Evolutionary conservation across 2,113 vertebrate genomes (phyloP), one percentile per base, ranked within the genome.

Genomic region (Gymnorhina tibicen): DNA sequence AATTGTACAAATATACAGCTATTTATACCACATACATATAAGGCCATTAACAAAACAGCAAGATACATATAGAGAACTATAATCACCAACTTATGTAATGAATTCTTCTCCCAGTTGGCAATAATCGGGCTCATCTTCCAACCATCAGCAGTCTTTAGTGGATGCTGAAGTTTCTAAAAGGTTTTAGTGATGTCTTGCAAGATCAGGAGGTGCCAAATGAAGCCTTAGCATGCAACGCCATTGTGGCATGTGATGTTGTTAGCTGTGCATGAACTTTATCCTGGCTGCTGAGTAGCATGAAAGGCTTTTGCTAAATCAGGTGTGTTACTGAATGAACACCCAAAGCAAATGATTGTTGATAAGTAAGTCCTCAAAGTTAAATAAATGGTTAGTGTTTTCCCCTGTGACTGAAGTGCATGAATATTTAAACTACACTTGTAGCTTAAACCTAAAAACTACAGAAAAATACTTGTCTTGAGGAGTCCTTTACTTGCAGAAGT

Each of bases 401-500:
- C 19, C 41, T 92, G 52, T 95, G 76, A 95, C 52, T 94, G 95
- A 97, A 96, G 88, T 95, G 91, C 95, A 66, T 10, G 20, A 91
- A 81, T 50, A 78, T 23, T 64, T 41, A 83, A 80, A 76, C 16
- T 53, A 86, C 72, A 26, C 15, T 30, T 74, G 83, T 19, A 85
- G 84, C 55, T 94, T 81, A 69, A 70, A 81, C 39, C 60, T 44
- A 49, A 91, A 91, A 93, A 39, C 28, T 55, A 89, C 44, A 76
- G 19, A 85, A 76, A 80, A 39, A 30, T 81, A 74, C 20, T 72
- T 66, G 55, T 81, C 60, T 92, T 0, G 1, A 84, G n/a, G 7
- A 56, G 28, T 44, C 42, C 68, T 73, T 96, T 96, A 98, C 85
- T 98, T 98, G 93, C 97, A 96, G 33, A 97, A 92, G 28, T 81